Evolutionary conservation across 2,797 vertebrate species (phyloP).

Genomic region (Nasua narica): DNA sequence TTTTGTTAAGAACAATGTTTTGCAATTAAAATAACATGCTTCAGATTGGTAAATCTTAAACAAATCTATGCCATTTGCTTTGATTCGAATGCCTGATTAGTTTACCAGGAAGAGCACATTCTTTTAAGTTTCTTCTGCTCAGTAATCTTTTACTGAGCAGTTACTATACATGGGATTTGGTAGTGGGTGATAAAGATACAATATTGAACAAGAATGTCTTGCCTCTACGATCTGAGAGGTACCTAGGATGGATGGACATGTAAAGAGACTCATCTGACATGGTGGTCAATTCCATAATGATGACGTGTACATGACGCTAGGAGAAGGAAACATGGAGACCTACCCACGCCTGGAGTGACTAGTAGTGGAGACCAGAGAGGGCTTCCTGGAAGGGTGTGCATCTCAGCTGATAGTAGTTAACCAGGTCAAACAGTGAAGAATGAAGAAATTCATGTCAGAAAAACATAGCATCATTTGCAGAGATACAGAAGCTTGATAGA

Average conservation of each 20-base stretch:
- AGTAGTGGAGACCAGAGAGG: neutral
- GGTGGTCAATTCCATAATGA: neutral
- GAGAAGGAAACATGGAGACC: neutral
- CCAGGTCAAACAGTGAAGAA: neutral
- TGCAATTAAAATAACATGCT: neutral
- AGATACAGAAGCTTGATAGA: neutral
- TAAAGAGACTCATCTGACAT: neutral
- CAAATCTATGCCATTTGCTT: neutral
- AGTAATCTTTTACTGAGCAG: neutral
- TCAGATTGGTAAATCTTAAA: neutral
- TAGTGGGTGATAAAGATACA: accelerated
- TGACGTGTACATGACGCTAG: accelerated
- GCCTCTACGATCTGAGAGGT: neutral
- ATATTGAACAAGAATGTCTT: neutral
- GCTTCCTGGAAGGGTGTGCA: accelerated
- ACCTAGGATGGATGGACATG: neutral
- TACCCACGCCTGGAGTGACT: neutral
- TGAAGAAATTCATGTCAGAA: neutral
- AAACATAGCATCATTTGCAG: neutral
- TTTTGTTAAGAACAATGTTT: neutral
- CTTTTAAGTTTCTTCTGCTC: neutral
- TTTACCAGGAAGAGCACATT: neutral
- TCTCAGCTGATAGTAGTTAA: neutral
- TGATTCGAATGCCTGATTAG: neutral
- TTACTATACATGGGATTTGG: neutral